phyloP scores from a whole-genome alignment of 2,888 invertebrate species.

The Microplitis deprimator region DNA sequence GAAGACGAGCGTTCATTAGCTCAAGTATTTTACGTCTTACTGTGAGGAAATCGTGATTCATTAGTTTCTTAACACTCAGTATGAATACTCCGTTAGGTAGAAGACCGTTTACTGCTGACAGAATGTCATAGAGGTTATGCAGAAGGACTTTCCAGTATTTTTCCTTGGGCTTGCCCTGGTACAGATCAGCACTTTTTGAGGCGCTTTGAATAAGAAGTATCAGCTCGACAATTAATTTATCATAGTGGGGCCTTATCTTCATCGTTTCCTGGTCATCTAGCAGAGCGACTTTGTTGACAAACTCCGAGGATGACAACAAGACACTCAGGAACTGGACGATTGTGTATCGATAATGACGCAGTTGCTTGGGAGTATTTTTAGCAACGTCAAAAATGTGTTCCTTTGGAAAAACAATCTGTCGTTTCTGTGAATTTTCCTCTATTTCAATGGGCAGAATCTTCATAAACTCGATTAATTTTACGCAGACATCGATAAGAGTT shows the following conservation, averaged over 20 bases:
- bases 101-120: conserved; percentile 84
- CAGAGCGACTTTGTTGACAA: conserved; percentile 78
- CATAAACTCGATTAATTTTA: conserved; percentile 79
- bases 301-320: conserved; percentile 79
- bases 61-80: conserved; percentile 81
- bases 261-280: conserved; percentile 72
- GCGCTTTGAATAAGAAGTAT: conserved; percentile 80
- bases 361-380: conserved; percentile 80
- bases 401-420: conserved; percentile 46
- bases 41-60: conserved; percentile 79
- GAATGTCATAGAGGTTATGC: conserved; percentile 81
- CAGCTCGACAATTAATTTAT: conserved; percentile 79
- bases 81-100: conserved; percentile 86
- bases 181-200: conserved; percentile 77
- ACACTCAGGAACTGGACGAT: conserved; percentile 82
- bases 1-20: conserved; percentile 85
- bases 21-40: conserved; percentile 89
- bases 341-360: conserved; percentile 88
- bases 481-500: conserved; percentile 77
- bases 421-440: conserved; percentile 70
- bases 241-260: conserved; percentile 77
- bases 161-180: conserved; percentile 74
- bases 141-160: conserved; percentile 89
- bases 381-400: conserved; percentile 77
- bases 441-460: conserved; percentile 79